Evolutionary conservation across 2,888 invertebrate species (phyloP).

Genomic region (Priocnemis perturbator): DNA sequence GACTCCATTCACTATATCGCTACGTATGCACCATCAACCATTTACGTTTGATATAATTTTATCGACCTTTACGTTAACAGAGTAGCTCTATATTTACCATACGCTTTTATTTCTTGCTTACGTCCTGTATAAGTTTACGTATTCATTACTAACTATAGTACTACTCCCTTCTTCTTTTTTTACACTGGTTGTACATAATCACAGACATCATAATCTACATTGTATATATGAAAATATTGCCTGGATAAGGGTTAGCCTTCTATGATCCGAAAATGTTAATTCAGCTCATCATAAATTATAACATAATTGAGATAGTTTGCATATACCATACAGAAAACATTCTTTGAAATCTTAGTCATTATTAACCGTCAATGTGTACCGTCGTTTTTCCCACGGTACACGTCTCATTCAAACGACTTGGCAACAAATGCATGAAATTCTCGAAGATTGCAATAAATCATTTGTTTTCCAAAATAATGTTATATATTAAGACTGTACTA

Average conservation of each 20-base stretch:
- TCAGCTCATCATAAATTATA: too few relatives aligned
- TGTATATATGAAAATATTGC: slow-evolving; percentile 36
- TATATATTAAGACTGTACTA: too few relatives aligned
- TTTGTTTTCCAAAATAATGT: too few relatives aligned
- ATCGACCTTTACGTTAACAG: background rate
- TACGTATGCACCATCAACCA: slow-evolving; percentile 21
- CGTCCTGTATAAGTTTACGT: background rate
- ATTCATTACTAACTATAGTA: slow-evolving; percentile 8
- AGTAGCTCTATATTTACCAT: slow-evolving; percentile 4
- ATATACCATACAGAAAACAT: too few relatives aligned
- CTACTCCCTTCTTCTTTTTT: background rate
- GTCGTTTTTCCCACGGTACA: too few relatives aligned
- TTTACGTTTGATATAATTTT: slow-evolving; percentile 19
- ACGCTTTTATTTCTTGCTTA: slow-evolving; percentile 4
- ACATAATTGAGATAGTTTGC: too few relatives aligned
- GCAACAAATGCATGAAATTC: too few relatives aligned
- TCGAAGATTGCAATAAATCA: too few relatives aligned
- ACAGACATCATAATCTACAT: slow-evolving; percentile 32
- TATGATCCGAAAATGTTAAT: background rate
- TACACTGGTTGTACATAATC: slow-evolving; percentile 13
- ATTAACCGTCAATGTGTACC: too few relatives aligned
- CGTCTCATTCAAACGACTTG: too few relatives aligned
- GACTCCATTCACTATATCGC: slow-evolving; percentile 15
- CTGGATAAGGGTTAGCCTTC: slow-evolving; percentile 63
- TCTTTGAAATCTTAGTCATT: too few relatives aligned